Base-by-base conservation (phyloP, 92 coral and sea anemone genomes). In the Zoanthus gigantus region DNA sequence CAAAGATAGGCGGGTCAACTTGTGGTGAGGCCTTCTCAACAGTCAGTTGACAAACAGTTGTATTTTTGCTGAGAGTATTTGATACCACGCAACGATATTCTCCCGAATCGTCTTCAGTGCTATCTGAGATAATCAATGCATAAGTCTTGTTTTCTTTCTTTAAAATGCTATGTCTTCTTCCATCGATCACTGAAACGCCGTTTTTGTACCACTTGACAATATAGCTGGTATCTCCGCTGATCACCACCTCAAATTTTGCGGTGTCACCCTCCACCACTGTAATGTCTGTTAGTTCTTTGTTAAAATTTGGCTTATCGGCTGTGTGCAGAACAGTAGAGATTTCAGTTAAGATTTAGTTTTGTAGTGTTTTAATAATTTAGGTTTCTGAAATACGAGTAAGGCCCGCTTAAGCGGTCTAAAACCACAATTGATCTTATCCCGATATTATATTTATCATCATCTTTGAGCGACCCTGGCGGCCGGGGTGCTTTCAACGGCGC, bases 191-290 rank as follows among this genome's bases (percentile, higher is more conserved):
- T 32, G 83, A 86, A 11, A 50, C 83, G 29, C 86, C 98, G 83
- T 93, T 87, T 83, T 94, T 95, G 65, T 92, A 89, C 98, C 98
- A 96, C 77, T 92, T 92, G 84, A 93, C 79, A 2, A 83, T 89
- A 81, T 84, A 94, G 77, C 88, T 74, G 18, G 53, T 18, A 15
- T 88, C 91, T 5, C 86, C 89, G 29, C 73, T 87, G 29, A 94
- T 87, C 56, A 78, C 80, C 15, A 92, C 94, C 63, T 92, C 92
- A 72, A 94, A 83, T 18, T 90, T 90, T 14, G 88, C 88, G 34
- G 88, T 92, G 58, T 92, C 93, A 46, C 91, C 89, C 46, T 92
- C 95, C 12, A 60, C 85, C 44, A 76, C 87, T 12, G 92, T 86
- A 13, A 76, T 78, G 86, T 92, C 95, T 32, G 82, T 74, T 7